phyloP scores from a whole-genome alignment of 2,888 invertebrate species.

The Brachylomia viminalis region DNA sequence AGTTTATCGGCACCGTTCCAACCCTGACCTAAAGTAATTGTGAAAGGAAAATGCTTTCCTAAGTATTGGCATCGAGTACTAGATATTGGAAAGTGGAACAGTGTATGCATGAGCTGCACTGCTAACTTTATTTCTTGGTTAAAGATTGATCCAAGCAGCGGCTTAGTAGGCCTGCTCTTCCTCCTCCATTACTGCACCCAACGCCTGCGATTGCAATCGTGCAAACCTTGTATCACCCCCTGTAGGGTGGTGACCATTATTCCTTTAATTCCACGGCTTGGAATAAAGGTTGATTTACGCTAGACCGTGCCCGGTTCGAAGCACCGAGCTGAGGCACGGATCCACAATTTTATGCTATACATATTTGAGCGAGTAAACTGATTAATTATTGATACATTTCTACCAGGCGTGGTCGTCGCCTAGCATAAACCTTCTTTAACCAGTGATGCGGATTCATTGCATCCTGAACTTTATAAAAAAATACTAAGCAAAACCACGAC shows the following conservation, averaged over 20 bases:
- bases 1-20: constrained; percentile 30
- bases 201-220: not conserved
- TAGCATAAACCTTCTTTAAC: constrained; percentile 9
- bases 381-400: too few relatives aligned
- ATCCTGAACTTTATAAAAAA: not conserved
- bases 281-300: not conserved
- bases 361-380: not conserved
- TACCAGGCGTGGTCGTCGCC: not conserved
- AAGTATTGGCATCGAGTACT: constrained; percentile 15
- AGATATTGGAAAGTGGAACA: constrained; percentile 16
- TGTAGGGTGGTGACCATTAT: not conserved
- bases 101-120: not conserved
- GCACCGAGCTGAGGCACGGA: not conserved
- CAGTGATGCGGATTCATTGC: constrained; percentile 3
- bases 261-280: not conserved
- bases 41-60: constrained; percentile 34
- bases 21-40: constrained; percentile 15
- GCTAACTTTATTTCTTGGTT: not conserved
- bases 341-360: not conserved
- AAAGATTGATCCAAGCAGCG: too few relatives aligned
- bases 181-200: not conserved
- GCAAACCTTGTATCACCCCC: not conserved
- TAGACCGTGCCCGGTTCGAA: not conserved
- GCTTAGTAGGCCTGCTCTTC: not conserved
- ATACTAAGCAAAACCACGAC: not conserved